Evolutionary conservation across 2,888 invertebrate genomes (phyloP).

Genomic region (Apotomis capreana): DNA sequence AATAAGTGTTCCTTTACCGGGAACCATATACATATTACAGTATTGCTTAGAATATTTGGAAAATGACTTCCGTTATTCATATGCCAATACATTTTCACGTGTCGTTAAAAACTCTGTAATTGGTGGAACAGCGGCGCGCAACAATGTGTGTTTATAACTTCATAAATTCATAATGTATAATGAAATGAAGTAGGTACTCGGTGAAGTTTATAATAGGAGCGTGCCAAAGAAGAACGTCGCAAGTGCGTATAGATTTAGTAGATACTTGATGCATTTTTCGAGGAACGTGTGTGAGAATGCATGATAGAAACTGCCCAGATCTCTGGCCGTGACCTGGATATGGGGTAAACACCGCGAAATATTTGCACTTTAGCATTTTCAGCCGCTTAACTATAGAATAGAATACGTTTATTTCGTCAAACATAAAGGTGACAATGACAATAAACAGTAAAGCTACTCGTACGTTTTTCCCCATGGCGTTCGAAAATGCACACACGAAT

Average conservation of each 20-base stretch:
- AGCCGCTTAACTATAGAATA: no score
- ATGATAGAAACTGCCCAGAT: conserved; percentile 20
- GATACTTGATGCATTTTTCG: conserved; percentile 3
- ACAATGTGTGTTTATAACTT: conserved; percentile 60
- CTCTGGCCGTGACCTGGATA: conserved; percentile 18
- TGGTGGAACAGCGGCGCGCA: conserved; percentile 52
- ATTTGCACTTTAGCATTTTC: neutral
- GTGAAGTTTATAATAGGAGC: conserved; percentile 41
- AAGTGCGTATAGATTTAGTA: neutral
- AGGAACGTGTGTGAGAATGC: neutral
- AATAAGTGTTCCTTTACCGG: conserved; percentile 4
- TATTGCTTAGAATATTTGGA: conserved; percentile 11
- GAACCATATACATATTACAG: neutral
- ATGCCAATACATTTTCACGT: conserved; percentile 45
- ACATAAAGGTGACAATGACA: no score
- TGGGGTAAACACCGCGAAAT: conserved; percentile 20
- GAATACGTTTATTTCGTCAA: no score
- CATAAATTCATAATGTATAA: conserved; percentile 49
- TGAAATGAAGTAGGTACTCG: conserved; percentile 36
- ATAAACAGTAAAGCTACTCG: no score
- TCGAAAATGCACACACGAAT: no score
- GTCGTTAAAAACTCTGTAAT: conserved; percentile 67
- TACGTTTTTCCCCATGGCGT: no score
- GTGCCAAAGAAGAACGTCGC: neutral
- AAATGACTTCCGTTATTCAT: conserved; percentile 29